phyloP scores from a whole-genome alignment of 2,797 vertebrate species.

The Valencia hispanica region DNA sequence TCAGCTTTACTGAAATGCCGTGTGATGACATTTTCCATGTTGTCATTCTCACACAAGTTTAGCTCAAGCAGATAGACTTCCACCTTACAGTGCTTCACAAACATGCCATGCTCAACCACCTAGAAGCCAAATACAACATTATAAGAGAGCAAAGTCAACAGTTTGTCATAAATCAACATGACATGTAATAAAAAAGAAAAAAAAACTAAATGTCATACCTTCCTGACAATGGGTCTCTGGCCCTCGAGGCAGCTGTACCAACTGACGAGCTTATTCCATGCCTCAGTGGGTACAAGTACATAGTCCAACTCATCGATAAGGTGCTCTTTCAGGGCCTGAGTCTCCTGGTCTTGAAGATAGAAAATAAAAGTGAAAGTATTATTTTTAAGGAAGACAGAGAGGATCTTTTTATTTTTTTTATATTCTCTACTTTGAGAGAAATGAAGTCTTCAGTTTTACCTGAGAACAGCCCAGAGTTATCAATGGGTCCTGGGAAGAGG shows the following conservation, averaged over 20 bases:
- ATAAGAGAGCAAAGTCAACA: background rate
- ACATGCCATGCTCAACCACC: slow-evolving; percentile 98
- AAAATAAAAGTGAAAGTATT: slow-evolving; percentile 1
- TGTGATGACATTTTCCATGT: slow-evolving; percentile 89
- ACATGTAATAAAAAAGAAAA: background rate
- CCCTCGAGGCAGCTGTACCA: slow-evolving; percentile 93
- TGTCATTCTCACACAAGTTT: slow-evolving; percentile 92
- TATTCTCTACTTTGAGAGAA: background rate
- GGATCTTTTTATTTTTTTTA: background rate
- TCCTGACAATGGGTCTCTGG: slow-evolving; percentile 92
- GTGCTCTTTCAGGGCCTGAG: slow-evolving; percentile 91
- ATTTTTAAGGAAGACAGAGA: background rate
- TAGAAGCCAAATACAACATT: slow-evolving; percentile 56
- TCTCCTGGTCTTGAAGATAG: slow-evolving; percentile 84
- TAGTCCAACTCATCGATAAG: slow-evolving; percentile 97
- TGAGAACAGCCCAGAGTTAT: slow-evolving; percentile 94
- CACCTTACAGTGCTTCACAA: slow-evolving; percentile 98
- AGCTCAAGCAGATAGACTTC: slow-evolving; percentile 97
- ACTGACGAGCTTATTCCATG: slow-evolving; percentile 90
- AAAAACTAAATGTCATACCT: slow-evolving; percentile 78
- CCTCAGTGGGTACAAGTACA: slow-evolving; percentile 92
- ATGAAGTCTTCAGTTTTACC: slow-evolving; percentile 75
- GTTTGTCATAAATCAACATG: background rate
- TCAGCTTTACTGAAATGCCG: slow-evolving; percentile 97
- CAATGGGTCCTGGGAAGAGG: slow-evolving; percentile 92